Percentiles rank a stretch among this genome's conserved stretches.
These are phyloP conservation scores for Volucella inflata DNA, from an alignment of 2,888 invertebrate genomes.

Conservation along the genomic window DNA sequence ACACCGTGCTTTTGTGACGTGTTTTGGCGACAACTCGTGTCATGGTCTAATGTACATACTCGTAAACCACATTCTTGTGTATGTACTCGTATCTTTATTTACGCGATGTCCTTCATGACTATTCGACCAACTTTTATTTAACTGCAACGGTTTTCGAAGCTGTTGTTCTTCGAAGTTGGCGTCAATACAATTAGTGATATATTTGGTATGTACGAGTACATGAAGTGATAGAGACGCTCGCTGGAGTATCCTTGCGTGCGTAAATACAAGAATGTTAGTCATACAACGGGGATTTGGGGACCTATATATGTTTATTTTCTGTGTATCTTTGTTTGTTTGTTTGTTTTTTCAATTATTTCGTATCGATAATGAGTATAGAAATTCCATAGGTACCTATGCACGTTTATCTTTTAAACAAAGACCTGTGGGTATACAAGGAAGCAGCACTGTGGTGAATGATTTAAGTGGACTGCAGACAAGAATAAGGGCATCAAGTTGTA, in stretches of 20 bases:
- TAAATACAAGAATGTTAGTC: background rate
- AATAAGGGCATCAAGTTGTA: too few species aligned
- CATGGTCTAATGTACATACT: too few species aligned
- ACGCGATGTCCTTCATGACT: conserved; percentile 1
- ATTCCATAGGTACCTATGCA: conserved; percentile 6
- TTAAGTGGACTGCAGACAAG: too few species aligned
- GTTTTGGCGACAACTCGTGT: background rate
- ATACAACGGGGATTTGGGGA: conserved; percentile 13
- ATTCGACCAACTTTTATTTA: conserved; percentile 48
- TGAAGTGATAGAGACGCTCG: background rate
- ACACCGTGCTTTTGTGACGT: background rate
- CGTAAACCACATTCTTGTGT: too few species aligned
- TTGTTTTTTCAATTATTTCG: conserved; percentile 8
- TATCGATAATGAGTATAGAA: background rate
- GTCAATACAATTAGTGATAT: background rate
- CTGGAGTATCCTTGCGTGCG: conserved; percentile 9
- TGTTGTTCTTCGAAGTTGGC: conserved; percentile 17
- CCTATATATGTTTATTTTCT: background rate
- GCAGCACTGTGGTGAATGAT: too few species aligned
- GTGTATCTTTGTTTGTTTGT: background rate
- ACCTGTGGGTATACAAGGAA: too few species aligned
- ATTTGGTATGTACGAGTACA: too few species aligned
- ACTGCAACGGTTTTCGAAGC: conserved; percentile 36
- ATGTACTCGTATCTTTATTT: background rate
- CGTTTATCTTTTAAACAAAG: background rate